A percentile compares a stretch with the other conserved stretches of the same genome.
phyloP scores from a whole-genome alignment of 1,140 invertebrate species.

The Lepidurus apus region DNA sequence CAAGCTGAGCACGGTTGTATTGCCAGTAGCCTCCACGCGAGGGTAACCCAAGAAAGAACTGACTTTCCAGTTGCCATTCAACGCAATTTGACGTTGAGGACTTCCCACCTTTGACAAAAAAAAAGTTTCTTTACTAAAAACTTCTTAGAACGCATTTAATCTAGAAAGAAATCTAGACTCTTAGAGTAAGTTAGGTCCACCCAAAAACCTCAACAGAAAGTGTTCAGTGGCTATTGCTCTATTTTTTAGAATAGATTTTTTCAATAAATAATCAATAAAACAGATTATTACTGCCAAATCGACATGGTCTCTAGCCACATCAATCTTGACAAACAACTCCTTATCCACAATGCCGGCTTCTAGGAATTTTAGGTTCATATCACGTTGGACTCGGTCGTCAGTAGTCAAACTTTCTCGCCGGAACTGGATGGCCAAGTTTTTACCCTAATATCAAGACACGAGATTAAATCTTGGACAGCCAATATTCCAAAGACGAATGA shows the following conservation, averaged over 20 bases:
- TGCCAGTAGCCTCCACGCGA: slow-evolving; percentile 22
- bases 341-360: slow-evolving; percentile 40
- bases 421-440: not conserved
- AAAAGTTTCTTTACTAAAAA: not conserved
- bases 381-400: not conserved
- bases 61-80: slow-evolving; percentile 25
- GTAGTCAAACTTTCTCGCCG: not conserved
- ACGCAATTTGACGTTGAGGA: slow-evolving; percentile 26
- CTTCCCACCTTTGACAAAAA: slow-evolving; percentile 25
- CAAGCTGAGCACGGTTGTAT: slow-evolving; percentile 26
- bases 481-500: not conserved
- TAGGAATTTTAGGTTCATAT: slow-evolving; percentile 38
- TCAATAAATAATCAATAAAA: not conserved
- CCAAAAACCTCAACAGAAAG: not conserved
- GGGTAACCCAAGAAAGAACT: not conserved
- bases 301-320: slow-evolving; percentile 49
- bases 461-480: not conserved
- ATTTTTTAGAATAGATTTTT: not conserved
- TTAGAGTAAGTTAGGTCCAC: too few relatives aligned
- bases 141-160: not conserved
- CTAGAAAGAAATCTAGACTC: not conserved
- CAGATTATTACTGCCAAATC: slow-evolving; percentile 33
- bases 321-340: slow-evolving; percentile 49
- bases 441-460: not conserved
- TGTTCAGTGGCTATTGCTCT: too few relatives aligned